Conservation (phyloP, 64 coral and sea anemone species). For the Stichodactyla mertensii region DNA sequence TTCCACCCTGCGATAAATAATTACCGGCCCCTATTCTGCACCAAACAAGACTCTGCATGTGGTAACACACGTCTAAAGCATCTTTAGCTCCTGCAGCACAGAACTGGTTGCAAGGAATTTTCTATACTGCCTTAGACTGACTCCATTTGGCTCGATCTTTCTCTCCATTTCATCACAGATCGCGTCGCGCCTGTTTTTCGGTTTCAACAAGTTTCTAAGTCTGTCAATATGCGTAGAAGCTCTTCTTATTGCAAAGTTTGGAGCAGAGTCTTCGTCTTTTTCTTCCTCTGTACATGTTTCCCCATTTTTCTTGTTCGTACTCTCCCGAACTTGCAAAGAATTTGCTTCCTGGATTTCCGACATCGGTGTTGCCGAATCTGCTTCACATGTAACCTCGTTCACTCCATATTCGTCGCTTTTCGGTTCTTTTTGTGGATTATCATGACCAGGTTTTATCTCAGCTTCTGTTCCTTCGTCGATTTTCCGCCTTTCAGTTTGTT, state of each 20-base stretch:
- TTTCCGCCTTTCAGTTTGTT: neutral
- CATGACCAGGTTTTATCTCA: neutral
- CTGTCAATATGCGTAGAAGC: neutral
- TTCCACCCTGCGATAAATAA: no score
- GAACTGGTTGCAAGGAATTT: conserved; percentile 1
- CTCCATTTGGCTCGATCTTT: neutral
- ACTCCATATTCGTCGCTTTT: neutral
- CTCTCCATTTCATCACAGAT: conserved; percentile 24
- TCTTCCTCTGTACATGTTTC: neutral
- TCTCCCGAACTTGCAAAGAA: neutral
- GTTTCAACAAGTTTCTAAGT: neutral
- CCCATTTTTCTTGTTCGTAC: neutral
- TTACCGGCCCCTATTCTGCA: no score
- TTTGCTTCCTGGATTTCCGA: neutral
- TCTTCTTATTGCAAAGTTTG: neutral
- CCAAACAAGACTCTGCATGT: no score
- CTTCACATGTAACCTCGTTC: neutral
- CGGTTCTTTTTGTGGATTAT: neutral
- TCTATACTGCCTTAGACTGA: conserved; percentile 4
- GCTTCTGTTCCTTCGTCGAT: neutral
- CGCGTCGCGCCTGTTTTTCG: neutral
- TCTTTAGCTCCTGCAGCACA: conserved; percentile 13
- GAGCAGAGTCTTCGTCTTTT: neutral
- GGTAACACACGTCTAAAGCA: neutral
- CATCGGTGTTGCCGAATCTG: neutral